A percentile compares a stretch with the other conserved stretches of the same genome.
phyloP scores from a whole-genome alignment of 2,888 invertebrate species.

The Zygogramma bicolorata region DNA sequence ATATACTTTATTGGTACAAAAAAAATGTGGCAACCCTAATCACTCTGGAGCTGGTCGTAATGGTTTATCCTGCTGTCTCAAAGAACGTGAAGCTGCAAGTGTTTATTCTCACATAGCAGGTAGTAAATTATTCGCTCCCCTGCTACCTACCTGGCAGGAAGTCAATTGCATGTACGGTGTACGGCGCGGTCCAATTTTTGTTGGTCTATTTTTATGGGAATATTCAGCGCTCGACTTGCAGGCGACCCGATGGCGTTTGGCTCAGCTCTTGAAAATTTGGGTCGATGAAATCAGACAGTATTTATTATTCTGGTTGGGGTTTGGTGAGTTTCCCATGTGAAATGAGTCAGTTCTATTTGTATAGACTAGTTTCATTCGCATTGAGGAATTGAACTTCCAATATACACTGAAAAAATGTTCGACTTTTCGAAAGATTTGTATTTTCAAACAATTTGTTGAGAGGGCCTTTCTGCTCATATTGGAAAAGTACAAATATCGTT shows the following conservation, averaged over 20 bases:
- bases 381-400: no score
- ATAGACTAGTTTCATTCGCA: no score
- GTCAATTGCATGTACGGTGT: neutral
- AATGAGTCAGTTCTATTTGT: neutral
- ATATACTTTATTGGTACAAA: no score
- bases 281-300: neutral
- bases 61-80: neutral
- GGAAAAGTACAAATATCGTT: no score
- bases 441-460: no score
- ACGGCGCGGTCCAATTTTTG: neutral
- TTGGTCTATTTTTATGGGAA: neutral
- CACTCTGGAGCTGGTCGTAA: neutral
- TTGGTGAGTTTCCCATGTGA: neutral
- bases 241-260: neutral
- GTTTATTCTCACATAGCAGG: conserved; percentile 22
- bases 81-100: conserved; percentile 9
- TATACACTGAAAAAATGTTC: no score
- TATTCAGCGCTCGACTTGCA: neutral
- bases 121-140: conserved; percentile 18
- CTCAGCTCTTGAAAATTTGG: neutral
- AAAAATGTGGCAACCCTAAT: no score
- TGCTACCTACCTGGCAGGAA: conserved; percentile 3
- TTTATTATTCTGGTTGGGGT: neutral
- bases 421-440: no score
- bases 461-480: no score